Evolutionary conservation across 2,888 invertebrate genomes (phyloP).

Genomic region (Blera fallax): DNA sequence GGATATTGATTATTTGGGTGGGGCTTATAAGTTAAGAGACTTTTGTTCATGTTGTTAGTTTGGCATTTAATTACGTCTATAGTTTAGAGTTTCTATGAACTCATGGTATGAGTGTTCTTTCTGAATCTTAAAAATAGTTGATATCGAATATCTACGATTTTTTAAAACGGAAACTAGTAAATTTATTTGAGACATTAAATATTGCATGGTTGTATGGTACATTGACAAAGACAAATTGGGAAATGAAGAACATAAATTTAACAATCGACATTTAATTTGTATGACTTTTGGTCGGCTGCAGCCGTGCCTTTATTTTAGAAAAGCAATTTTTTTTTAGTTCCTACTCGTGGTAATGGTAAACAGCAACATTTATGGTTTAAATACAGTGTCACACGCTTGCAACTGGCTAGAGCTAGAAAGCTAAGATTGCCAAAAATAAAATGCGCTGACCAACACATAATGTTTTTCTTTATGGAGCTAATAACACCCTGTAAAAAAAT

Average conservation of each 20-base stretch:
- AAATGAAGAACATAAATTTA: neutral
- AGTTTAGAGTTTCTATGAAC: neutral
- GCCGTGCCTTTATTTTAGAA: too few species aligned
- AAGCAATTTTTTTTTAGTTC: too few species aligned
- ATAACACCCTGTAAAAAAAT: too few species aligned
- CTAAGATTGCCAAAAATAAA: too few species aligned
- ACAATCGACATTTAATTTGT: neutral
- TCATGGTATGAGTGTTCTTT: neutral
- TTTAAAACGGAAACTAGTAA: neutral
- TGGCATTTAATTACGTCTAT: conserved; percentile 19
- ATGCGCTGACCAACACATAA: too few species aligned
- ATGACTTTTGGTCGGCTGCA: too few species aligned
- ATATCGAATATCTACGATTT: neutral
- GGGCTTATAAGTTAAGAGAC: conserved; percentile 22
- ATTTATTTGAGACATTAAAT: conserved; percentile 17
- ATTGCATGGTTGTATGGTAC: neutral
- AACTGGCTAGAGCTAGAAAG: too few species aligned
- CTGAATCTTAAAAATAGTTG: neutral
- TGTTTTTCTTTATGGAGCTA: too few species aligned
- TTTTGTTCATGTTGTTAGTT: conserved; percentile 3
- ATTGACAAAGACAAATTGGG: conserved; percentile 1
- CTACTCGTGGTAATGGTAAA: too few species aligned
- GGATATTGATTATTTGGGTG: conserved; percentile 44
- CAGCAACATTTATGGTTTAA: too few species aligned
- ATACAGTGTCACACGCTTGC: too few species aligned